Base-by-base conservation (phyloP, 1,140 invertebrate genomes). In the fruit fly (Drosophila melanogaster) region DNA sequence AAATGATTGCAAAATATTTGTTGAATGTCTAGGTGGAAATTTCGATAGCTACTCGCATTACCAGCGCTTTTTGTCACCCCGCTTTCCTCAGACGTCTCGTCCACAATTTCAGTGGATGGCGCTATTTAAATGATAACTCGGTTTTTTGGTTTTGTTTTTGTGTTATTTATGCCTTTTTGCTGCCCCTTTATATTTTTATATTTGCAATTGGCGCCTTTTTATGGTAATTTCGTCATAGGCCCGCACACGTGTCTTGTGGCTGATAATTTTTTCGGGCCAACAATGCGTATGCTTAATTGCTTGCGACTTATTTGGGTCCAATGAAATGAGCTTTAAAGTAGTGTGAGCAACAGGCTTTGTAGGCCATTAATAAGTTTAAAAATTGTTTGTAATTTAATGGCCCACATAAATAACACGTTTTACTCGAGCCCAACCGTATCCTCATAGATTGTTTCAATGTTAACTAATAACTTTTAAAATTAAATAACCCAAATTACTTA, bases 21-120 rank as follows among this genome's bases (percentile, higher is more conserved):
- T 41, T 70, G 67, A 70, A 70, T 70, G 67, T 70, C 67, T 77
- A 77, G 73, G 55, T 61, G 56, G 75, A 77, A 56, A 61, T 30
- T 67, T 67, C 43, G 55, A 76, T 69, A 55, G 22, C 47, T 49
- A 37, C 64, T 70, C 67, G 64, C 55, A 35, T 70, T 70, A 70
- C 67, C 50, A 24, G n/a, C 37, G 43, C 66, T 47, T 69, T 40
- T 40, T 47, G 47, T 19, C 61, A 51, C 66, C 17, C 49, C 12
- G 10, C 47, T 46, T 17, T 4, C 14, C 17, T 49, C 37, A 5
- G 47, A 47, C 41, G 24, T 11, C 15, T 51, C 76, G 72, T 65
- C 62, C 40, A 40, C 54, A 69, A 57, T 77, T 60, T 69, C 55
- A 55, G 62, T 67, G 38, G 54, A 40, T 57, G 74, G 74, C 55